These are phyloP conservation scores for Rhodeus uyekii DNA, from an alignment of 2,797 vertebrate genomes.

Conservation along the genomic window DNA sequence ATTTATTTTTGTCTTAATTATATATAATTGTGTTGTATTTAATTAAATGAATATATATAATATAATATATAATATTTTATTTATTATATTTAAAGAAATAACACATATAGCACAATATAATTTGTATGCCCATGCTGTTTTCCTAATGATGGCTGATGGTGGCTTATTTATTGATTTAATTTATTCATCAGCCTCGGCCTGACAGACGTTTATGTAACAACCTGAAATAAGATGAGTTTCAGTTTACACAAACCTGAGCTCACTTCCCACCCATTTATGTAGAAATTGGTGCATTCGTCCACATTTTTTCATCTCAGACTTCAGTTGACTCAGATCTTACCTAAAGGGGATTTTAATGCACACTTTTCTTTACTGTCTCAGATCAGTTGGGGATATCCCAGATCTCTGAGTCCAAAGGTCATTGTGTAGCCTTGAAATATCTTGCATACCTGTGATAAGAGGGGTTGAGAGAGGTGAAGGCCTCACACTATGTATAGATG, in stretches of 20 bases:
- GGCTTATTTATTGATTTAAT: neutral
- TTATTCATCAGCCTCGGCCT: neutral
- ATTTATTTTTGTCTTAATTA: neutral
- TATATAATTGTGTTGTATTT: neutral
- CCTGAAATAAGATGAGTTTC: slow-evolving; percentile 13
- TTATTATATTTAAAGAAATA: neutral
- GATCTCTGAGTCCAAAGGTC: slow-evolving; percentile 36
- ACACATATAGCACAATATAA: neutral
- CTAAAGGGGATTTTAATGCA: slow-evolving; percentile 30
- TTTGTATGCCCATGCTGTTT: neutral
- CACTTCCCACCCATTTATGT: slow-evolving; percentile 30
- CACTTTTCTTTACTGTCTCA: neutral
- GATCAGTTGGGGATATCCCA: slow-evolving; percentile 24
- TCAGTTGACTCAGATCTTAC: slow-evolving; percentile 24
- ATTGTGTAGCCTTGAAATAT: neutral
- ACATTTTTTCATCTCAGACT: neutral
- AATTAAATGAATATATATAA: neutral
- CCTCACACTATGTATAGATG: neutral
- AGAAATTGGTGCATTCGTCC: slow-evolving; percentile 28
- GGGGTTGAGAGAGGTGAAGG: slow-evolving; percentile 6
- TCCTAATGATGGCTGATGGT: neutral
- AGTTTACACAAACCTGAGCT: slow-evolving; percentile 5
- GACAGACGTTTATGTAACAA: neutral
- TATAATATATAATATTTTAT: neutral
- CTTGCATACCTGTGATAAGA: slow-evolving; percentile 26